Conservation (phyloP, 2,888 invertebrate species). For the Cepaea hortensis region DNA sequence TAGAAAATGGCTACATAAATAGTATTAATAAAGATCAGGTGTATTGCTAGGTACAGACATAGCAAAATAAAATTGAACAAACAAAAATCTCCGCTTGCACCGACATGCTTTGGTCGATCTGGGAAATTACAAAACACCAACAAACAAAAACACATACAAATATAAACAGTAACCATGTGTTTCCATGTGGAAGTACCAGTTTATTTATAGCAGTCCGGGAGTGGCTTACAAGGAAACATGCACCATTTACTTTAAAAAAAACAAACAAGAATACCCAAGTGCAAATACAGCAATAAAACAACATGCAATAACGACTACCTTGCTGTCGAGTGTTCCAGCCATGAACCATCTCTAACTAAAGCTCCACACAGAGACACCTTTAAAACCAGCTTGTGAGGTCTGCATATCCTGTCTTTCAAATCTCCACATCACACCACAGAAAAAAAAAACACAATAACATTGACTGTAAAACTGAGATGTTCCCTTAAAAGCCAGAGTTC, state of each 20-base stretch:
- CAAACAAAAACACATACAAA: neutral
- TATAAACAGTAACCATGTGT: neutral
- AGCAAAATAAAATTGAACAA: too few species aligned
- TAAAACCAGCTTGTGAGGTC: neutral
- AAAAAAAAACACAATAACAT: neutral
- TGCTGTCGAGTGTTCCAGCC: neutral
- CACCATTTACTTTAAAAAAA: conserved; percentile 42
- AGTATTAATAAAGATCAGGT: too few species aligned
- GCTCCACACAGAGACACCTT: neutral
- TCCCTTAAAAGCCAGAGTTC: conserved; percentile 48
- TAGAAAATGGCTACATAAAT: too few species aligned
- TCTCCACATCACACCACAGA: neutral
- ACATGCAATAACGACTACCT: conserved; percentile 16
- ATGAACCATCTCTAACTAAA: neutral
- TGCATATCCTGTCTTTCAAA: neutral
- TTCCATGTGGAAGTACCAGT: conserved; percentile 50
- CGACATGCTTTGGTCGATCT: too few species aligned
- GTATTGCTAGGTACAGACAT: too few species aligned
- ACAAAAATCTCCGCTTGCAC: too few species aligned
- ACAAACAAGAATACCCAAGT: conserved; percentile 10
- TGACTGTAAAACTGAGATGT: conserved; percentile 44
- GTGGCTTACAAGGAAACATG: conserved; percentile 49
- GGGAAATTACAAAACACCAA: neutral
- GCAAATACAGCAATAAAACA: conserved; percentile 35
- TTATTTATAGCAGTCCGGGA: conserved; percentile 46